Evolutionary conservation across 2,888 invertebrate species (phyloP).

Genomic region (Acrobasis consociella): DNA sequence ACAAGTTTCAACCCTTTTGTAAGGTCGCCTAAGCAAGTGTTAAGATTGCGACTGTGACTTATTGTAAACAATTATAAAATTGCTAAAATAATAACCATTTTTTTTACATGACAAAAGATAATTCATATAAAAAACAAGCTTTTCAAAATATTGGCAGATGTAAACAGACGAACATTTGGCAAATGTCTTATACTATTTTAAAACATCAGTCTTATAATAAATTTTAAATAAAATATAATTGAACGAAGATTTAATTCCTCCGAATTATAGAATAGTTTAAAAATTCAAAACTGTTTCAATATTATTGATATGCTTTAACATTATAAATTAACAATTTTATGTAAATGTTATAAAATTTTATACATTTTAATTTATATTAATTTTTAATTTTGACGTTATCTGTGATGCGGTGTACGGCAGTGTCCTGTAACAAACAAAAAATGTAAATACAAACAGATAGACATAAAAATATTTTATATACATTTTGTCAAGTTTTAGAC

Average conservation of each 20-base stretch:
- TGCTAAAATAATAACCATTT: no score
- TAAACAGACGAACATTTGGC: constrained; percentile 36
- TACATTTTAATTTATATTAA: constrained; percentile 30
- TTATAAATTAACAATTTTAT: constrained; percentile 35
- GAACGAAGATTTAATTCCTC: constrained; percentile 16
- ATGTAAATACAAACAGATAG: background rate
- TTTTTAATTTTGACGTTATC: constrained; percentile 57
- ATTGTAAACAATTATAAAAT: no score
- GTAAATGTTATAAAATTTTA: constrained; percentile 39
- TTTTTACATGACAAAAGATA: background rate
- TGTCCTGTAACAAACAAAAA: constrained; percentile 61
- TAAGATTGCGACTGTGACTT: no score
- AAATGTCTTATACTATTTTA: constrained; percentile 43
- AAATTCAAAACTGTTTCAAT: constrained; percentile 15
- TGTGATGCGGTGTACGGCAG: constrained; percentile 74
- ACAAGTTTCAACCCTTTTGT: no score
- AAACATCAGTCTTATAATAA: constrained; percentile 70
- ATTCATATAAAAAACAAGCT: background rate
- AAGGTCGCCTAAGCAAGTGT: no score
- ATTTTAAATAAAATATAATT: constrained; percentile 26
- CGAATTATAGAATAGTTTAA: constrained; percentile 18
- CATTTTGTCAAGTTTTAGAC: no score
- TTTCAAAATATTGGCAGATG: constrained; percentile 36
- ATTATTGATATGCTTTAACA: constrained; percentile 49
- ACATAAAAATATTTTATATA: no score